phyloP scores from a whole-genome alignment of 2,797 vertebrate genomes.

The Leuciscus waleckii region DNA sequence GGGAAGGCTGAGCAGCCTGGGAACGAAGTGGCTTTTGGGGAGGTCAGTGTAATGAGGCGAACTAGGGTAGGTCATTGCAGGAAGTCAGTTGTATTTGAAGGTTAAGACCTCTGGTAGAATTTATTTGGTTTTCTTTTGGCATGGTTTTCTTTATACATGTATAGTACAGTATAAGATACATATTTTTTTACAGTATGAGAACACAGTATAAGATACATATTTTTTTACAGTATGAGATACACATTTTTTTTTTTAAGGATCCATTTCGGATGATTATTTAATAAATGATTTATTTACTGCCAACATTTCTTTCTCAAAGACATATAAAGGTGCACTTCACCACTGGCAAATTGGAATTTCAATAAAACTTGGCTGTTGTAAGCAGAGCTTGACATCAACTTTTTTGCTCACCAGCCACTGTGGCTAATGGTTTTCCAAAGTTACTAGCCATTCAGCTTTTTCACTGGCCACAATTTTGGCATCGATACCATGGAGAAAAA shows the following conservation, averaged over 20 bases:
- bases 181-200: background rate
- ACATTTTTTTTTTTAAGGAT: background rate
- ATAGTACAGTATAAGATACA: background rate
- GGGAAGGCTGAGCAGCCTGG: slow-evolving; percentile 3
- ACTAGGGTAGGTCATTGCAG: slow-evolving; percentile 17
- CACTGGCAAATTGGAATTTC: background rate
- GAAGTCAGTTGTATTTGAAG: background rate
- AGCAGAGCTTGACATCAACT: no score
- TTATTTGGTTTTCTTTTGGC: background rate
- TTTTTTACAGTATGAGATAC: background rate
- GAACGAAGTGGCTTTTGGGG: background rate
- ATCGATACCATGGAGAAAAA: no score
- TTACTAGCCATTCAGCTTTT: no score
- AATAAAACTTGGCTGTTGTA: background rate
- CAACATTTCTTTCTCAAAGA: background rate
- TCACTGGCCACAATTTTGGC: no score
- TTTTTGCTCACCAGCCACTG: no score
- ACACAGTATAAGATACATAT: background rate
- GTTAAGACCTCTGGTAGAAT: background rate
- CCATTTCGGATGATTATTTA: background rate
- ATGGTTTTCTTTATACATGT: no score
- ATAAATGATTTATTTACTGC: background rate
- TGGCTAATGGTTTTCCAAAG: no score
- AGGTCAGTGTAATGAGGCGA: slow-evolving; percentile 9
- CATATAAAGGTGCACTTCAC: background rate